These are phyloP conservation scores for Meandrina meandrites DNA, from an alignment of 92 coral and sea anemone genomes.

Conservation along the genomic window DNA sequence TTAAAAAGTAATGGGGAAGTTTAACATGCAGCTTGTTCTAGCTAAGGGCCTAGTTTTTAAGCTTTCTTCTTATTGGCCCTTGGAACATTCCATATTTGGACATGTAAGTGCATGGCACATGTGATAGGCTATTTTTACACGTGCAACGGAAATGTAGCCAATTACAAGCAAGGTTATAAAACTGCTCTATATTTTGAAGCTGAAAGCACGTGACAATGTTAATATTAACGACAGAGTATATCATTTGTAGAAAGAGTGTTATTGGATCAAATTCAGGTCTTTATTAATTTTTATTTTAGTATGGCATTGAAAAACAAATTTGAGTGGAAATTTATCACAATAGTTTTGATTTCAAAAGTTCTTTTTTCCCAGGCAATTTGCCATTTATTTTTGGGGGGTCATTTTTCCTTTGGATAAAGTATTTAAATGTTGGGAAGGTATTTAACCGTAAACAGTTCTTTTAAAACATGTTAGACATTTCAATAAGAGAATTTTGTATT, in stretches of 20 bases:
- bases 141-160: background rate
- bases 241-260: conserved; percentile 42
- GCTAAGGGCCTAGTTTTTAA: background rate
- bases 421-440: background rate
- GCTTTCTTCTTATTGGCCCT: conserved; percentile 6
- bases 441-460: conserved; percentile 17
- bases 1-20: background rate
- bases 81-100: background rate
- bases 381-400: conserved; percentile 24
- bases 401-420: conserved; percentile 1
- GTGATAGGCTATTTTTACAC: background rate
- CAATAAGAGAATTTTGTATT: conserved; percentile 4
- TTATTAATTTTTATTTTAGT: conserved; percentile 37
- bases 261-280: background rate
- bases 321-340: background rate
- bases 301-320: conserved; percentile 1
- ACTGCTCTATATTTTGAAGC: conserved; percentile 17
- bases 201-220: background rate
- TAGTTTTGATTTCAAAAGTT: background rate
- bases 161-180: background rate
- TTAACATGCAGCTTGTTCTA: conserved; percentile 12
- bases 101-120: background rate
- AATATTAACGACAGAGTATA: conserved; percentile 9
- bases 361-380: background rate
- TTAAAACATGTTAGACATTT: background rate